Evolutionary conservation across 2,797 vertebrate species (phyloP).

Genomic region (Fistularia commersonii): DNA sequence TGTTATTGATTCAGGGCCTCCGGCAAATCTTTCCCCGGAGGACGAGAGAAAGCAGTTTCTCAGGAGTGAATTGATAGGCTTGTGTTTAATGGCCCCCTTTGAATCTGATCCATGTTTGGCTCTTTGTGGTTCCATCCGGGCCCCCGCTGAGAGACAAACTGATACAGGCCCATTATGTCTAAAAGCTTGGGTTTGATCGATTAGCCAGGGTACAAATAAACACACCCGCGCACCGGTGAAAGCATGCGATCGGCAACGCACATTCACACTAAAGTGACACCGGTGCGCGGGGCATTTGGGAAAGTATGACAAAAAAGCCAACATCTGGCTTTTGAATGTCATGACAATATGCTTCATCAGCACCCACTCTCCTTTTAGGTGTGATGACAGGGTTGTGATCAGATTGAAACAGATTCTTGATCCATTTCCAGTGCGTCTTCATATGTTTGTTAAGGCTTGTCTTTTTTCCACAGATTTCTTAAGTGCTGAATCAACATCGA

Average conservation of each 20-base stretch:
- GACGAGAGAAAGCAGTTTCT: conserved; percentile 50
- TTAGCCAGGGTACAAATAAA: conserved; percentile 15
- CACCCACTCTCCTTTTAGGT: too few species aligned
- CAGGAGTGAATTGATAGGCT: conserved; percentile 45
- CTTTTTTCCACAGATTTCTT: too few species aligned
- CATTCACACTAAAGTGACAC: too few species aligned
- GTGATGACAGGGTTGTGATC: too few species aligned
- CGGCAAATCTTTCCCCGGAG: conserved; percentile 41
- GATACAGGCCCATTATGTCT: conserved; percentile 52
- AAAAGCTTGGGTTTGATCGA: conserved; percentile 47
- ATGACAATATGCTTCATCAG: too few species aligned
- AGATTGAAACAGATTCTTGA: too few species aligned
- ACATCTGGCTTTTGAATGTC: too few species aligned
- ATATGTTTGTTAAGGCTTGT: too few species aligned
- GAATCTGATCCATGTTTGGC: conserved; percentile 43
- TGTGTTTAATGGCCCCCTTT: conserved; percentile 56
- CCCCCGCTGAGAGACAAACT: conserved; percentile 50
- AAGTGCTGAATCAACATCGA: too few species aligned
- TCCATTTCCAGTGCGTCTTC: too few species aligned
- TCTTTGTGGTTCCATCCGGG: conserved; percentile 31
- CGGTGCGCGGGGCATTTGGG: too few species aligned
- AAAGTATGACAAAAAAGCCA: too few species aligned
- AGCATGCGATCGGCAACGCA: not conserved
- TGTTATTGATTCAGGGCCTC: conserved; percentile 34
- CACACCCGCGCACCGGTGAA: conserved; percentile 6